Evolutionary conservation across 2,113 vertebrate genomes (phyloP).

Genomic region (Seriola aureovittata): DNA sequence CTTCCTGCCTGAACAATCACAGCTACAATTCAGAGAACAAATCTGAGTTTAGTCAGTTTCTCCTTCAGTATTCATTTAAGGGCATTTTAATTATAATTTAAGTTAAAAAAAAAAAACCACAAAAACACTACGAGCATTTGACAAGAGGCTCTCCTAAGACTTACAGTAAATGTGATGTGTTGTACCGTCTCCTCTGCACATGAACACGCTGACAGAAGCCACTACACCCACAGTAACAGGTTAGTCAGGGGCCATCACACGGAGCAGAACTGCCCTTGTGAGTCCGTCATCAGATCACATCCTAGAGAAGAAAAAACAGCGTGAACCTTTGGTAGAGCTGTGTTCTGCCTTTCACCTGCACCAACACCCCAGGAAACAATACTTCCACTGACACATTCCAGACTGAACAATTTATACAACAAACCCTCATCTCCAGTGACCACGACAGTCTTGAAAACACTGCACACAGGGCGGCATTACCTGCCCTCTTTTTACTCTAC

Average conservation of each 20-base stretch:
- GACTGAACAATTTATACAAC: conserved; percentile 22
- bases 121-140: conserved; percentile 18
- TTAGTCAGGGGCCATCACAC: too few species aligned
- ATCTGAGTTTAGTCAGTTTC: neutral
- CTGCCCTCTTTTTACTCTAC: conserved; percentile 40
- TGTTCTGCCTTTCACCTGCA: conserved; percentile 14
- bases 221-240: too few species aligned
- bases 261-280: conserved; percentile 2
- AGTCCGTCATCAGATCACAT: conserved; percentile 13
- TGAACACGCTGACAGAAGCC: conserved; percentile 16
- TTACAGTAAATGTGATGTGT: neutral
- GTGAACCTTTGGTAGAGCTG: conserved; percentile 14
- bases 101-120: neutral
- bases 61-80: conserved; percentile 28
- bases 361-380: conserved; percentile 11
- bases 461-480: conserved; percentile 18
- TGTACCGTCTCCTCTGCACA: conserved; percentile 28
- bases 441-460: conserved; percentile 26
- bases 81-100: conserved; percentile 36
- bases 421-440: conserved; percentile 28
- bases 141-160: conserved; percentile 6
- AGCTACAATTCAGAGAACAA: conserved; percentile 7
- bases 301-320: conserved; percentile 10
- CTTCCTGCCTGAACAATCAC: conserved; percentile 44
- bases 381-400: conserved; percentile 72